Evolutionary conservation across 2,888 invertebrate species (phyloP).

Genomic region (Loripinus fragilis): DNA sequence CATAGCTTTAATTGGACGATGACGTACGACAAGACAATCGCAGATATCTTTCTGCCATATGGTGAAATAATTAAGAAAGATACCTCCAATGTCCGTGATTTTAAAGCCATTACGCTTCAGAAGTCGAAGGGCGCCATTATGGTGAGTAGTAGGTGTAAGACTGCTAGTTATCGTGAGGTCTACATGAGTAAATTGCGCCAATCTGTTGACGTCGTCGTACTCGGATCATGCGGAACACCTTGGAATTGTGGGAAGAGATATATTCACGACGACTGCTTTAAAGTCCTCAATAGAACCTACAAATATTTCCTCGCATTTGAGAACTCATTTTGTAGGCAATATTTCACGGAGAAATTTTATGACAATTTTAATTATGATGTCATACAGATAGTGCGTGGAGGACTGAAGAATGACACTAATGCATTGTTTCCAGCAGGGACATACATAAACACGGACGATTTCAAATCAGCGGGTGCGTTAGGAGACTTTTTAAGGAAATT

Average conservation of each 20-base stretch:
- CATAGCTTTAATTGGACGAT: slow-evolving; percentile 56
- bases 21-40: slow-evolving; percentile 47
- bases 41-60: slow-evolving; percentile 53
- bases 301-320: slow-evolving; percentile 45
- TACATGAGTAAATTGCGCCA: slow-evolving; percentile 19
- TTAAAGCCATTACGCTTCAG: slow-evolving; percentile 26
- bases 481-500: slow-evolving; percentile 37
- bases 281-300: slow-evolving; percentile 36
- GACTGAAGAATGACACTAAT: slow-evolving; percentile 21
- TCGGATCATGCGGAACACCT: slow-evolving; percentile 37
- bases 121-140: slow-evolving; percentile 45
- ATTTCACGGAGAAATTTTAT: slow-evolving; percentile 50
- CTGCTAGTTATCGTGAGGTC: slow-evolving; percentile 15
- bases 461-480: slow-evolving; percentile 32
- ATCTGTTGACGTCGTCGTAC: slow-evolving; percentile 22
- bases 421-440: slow-evolving; percentile 27
- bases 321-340: slow-evolving; percentile 46
- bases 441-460: slow-evolving; percentile 38
- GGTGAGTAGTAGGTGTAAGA: slow-evolving; percentile 40
- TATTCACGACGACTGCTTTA: slow-evolving; percentile 42
- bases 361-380: slow-evolving; percentile 52
- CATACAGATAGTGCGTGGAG: slow-evolving; percentile 41
- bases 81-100: slow-evolving; percentile 24
- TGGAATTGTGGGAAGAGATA: slow-evolving; percentile 46
- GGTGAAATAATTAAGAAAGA: slow-evolving; percentile 41